Percentiles rank a stretch among this genome's conserved stretches.
phyloP scores from a whole-genome alignment of 2,797 vertebrate species.

The Sciaenops ocellatus region DNA sequence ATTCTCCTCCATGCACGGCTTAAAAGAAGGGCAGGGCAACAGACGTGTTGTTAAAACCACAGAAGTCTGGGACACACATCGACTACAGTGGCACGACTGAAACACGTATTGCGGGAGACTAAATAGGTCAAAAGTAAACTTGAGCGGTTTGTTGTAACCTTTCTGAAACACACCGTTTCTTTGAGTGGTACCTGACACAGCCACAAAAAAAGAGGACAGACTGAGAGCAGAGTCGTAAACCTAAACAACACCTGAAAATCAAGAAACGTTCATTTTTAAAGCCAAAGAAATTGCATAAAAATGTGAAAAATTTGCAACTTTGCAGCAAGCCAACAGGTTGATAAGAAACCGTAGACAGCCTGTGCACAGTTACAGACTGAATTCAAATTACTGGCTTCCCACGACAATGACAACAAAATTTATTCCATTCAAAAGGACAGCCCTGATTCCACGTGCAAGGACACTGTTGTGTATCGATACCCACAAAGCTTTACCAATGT shows the following conservation, averaged over 20 bases:
- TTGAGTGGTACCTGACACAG: constrained; percentile 30
- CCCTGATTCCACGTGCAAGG: constrained; percentile 39
- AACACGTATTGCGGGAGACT: constrained; percentile 28
- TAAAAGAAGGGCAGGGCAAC: constrained; percentile 13
- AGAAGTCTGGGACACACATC: constrained; percentile 14
- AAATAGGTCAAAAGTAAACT: constrained; percentile 53
- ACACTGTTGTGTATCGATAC: constrained; percentile 76
- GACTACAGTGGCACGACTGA: constrained; percentile 25
- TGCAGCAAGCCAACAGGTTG: constrained; percentile 61
- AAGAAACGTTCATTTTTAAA: neutral
- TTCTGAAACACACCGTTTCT: constrained; percentile 22
- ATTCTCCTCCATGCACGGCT: constrained; percentile 29
- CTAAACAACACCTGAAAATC: constrained; percentile 11
- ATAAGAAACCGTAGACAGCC: neutral
- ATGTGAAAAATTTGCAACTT: neutral
- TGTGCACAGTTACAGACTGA: constrained; percentile 1
- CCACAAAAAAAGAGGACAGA: constrained; percentile 15
- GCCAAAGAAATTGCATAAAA: neutral
- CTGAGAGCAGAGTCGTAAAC: neutral
- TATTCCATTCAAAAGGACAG: constrained; percentile 17
- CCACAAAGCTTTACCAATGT: constrained; percentile 74
- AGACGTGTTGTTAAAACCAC: constrained; percentile 4
- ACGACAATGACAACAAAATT: constrained; percentile 4
- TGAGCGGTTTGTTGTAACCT: constrained; percentile 20
- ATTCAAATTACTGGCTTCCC: constrained; percentile 7